These are phyloP conservation scores for Sitodiplosis mosellana DNA, from an alignment of 1,140 invertebrate genomes.

Conservation along the genomic window DNA sequence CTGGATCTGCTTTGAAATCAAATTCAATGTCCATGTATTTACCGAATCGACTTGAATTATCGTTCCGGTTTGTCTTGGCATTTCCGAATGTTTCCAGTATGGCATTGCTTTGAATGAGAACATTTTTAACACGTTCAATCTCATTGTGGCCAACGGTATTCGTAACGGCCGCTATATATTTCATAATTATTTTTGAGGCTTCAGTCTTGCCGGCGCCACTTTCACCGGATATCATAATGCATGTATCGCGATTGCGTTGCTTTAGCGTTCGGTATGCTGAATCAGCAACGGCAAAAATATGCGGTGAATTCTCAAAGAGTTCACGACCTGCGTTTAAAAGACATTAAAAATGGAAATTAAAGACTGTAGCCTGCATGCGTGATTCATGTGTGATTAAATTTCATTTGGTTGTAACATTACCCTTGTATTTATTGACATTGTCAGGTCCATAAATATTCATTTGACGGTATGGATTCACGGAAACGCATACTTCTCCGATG, in stretches of 20 bases:
- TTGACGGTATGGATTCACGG: constrained; percentile 74
- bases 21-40: constrained; percentile 99
- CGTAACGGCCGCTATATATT: constrained; percentile 94
- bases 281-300: constrained; percentile 89
- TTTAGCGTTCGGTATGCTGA: constrained; percentile 83
- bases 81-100: constrained; percentile 95
- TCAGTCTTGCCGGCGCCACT: constrained; percentile 92
- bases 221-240: constrained; percentile 92
- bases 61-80: constrained; percentile 93
- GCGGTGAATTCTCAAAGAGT: constrained; percentile 84
- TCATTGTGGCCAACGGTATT: constrained; percentile 81
- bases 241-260: constrained; percentile 75
- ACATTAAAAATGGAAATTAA: not conserved
- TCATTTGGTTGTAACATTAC: constrained; percentile 21
- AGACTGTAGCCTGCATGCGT: not conserved
- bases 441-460: constrained; percentile 71
- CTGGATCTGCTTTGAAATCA: constrained; percentile 93
- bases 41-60: constrained; percentile 93
- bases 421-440: constrained; percentile 72
- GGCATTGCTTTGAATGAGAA: constrained; percentile 87
- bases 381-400: too few species aligned
- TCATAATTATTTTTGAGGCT: constrained; percentile 98
- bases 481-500: constrained; percentile 85
- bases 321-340: constrained; percentile 43
- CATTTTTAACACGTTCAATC: constrained; percentile 93